Conservation (phyloP, 2,888 invertebrate genomes). For the Pyralis farinalis region DNA sequence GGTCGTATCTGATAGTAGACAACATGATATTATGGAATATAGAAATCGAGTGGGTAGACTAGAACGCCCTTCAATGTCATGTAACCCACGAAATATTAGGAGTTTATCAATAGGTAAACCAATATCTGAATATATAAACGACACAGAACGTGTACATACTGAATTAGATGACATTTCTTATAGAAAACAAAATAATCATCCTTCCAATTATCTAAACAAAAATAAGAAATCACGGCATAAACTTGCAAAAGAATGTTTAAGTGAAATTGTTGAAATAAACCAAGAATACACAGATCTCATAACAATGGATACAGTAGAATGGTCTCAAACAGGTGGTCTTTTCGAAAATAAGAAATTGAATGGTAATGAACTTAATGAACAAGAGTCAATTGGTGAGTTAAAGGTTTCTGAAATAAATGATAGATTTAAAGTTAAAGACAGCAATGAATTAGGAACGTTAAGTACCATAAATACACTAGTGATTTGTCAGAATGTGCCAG, state of each 20-base stretch:
- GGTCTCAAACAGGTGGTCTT: too few relatives aligned
- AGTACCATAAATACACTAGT: too few relatives aligned
- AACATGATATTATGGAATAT: slow-evolving; percentile 37
- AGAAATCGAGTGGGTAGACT: slow-evolving; percentile 39
- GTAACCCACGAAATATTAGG: slow-evolving; percentile 53
- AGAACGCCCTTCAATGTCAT: slow-evolving; percentile 30
- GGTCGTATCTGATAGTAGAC: background rate
- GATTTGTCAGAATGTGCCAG: too few relatives aligned
- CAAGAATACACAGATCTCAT: too few relatives aligned
- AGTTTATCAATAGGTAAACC: slow-evolving; percentile 48
- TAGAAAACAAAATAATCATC: background rate
- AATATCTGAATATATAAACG: background rate
- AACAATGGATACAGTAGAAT: too few relatives aligned
- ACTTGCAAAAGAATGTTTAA: too few relatives aligned
- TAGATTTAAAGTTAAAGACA: background rate
- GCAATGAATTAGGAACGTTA: too few relatives aligned
- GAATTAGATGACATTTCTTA: background rate
- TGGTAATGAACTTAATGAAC: too few relatives aligned
- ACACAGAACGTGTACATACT: background rate
- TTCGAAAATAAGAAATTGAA: too few relatives aligned
- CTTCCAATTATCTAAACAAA: background rate
- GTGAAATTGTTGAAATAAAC: too few relatives aligned
- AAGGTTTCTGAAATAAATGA: slow-evolving; percentile 11
- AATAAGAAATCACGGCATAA: too few relatives aligned
- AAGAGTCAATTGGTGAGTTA: too few relatives aligned